Percentiles rank a stretch among this genome's conserved stretches.
Conservation (phyloP, 2,888 invertebrate genomes). For the Liodrosophila aerea region DNA sequence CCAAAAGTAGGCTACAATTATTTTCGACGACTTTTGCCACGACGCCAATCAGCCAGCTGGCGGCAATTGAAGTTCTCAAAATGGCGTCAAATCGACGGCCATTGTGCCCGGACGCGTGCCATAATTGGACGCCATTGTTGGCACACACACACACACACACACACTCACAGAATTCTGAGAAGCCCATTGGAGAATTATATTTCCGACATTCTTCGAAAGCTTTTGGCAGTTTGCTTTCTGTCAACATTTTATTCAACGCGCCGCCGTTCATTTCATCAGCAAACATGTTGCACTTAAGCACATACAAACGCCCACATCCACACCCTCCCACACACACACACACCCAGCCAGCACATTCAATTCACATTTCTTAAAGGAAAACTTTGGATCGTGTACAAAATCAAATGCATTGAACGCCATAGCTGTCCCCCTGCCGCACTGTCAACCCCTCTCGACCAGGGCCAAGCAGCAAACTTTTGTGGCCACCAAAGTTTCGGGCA, state of each 20-base stretch:
- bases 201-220: conserved; percentile 64
- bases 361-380: conserved; percentile 51
- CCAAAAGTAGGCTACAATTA: conserved; percentile 26
- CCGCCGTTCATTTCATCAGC: conserved; percentile 54
- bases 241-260: conserved; percentile 71
- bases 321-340: conserved; percentile 14
- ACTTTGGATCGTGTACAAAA: conserved; percentile 60
- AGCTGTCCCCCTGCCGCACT: conserved; percentile 17
- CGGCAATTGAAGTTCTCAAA: conserved; percentile 38
- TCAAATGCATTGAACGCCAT: conserved; percentile 73
- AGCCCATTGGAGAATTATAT: conserved; percentile 52
- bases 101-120: conserved; percentile 52
- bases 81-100: conserved; percentile 52
- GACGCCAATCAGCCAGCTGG: conserved; percentile 49
- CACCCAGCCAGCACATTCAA: conserved; percentile 22
- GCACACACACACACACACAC: conserved; percentile 20
- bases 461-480: conserved; percentile 70
- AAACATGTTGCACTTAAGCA: conserved; percentile 71
- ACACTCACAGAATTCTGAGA: conserved; percentile 3
- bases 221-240: conserved; percentile 70
- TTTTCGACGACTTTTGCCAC: conserved; percentile 8
- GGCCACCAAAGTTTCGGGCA: conserved; percentile 74
- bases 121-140: conserved; percentile 72
- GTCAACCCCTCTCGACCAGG: background rate
- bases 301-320: conserved; percentile 32